Evolutionary conservation across 2,888 invertebrate species (phyloP).

Genomic region (Drosophila kambysellisi): DNA sequence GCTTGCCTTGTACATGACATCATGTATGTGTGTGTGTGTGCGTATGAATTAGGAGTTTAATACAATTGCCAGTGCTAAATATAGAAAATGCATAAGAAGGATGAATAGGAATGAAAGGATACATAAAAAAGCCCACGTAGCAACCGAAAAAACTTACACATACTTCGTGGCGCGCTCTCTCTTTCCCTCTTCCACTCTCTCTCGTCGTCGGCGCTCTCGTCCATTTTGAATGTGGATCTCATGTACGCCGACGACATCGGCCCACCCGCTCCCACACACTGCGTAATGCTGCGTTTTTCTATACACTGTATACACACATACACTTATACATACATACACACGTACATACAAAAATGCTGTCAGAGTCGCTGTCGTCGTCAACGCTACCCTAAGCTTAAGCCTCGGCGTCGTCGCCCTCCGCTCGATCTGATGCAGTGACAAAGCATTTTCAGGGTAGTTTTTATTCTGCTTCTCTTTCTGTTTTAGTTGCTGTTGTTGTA

Average conservation of each 20-base stretch:
- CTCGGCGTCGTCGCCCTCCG: slow-evolving; percentile 33
- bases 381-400: slow-evolving; percentile 42
- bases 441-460: slow-evolving; percentile 66
- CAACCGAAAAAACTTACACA: slow-evolving; percentile 58
- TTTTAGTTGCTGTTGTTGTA: slow-evolving; percentile 41
- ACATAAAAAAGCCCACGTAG: slow-evolving; percentile 48
- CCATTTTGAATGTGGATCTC: slow-evolving; percentile 53
- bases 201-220: slow-evolving; percentile 10
- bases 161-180: slow-evolving; percentile 66
- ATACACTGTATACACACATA: not conserved
- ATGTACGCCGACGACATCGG: slow-evolving; percentile 13
- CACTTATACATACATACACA: not conserved
- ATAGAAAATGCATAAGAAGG: slow-evolving; percentile 37
- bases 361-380: slow-evolving; percentile 22
- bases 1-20: slow-evolving; percentile 63
- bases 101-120: slow-evolving; percentile 9
- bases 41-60: slow-evolving; percentile 26
- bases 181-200: not conserved
- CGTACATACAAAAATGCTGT: slow-evolving; percentile 18
- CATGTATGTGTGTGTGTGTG: slow-evolving; percentile 27
- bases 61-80: slow-evolving; percentile 33
- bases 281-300: slow-evolving; percentile 2
- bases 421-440: slow-evolving; percentile 50
- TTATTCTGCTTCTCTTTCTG: slow-evolving; percentile 21
- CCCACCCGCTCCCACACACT: slow-evolving; percentile 21